Evolutionary conservation across 1,140 invertebrate genomes (phyloP).

Genomic region (Bombyx mori): ASM3026992v2 NC_085131.1:11378501-11379000

Average conservation of each 20-base stretch:
- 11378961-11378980: no score
- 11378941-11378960: no score
- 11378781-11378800: neutral
- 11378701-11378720: conserved; percentile 21
- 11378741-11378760: neutral
- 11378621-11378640: conserved; percentile 35
- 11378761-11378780: neutral
- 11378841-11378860: neutral
- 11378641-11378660: conserved; percentile 36
- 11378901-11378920: no score
- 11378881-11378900: no score
- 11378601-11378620: conserved; percentile 42
- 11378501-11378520: no score
- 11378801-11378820: no score
- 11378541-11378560: no score
- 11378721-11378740: neutral
- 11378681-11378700: conserved; percentile 28
- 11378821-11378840: neutral
- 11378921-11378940: no score
- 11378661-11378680: conserved; percentile 41
- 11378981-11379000: no score
- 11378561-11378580: conserved; percentile 17
- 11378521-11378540: no score
- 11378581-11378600: conserved; percentile 41
- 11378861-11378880: no score